These are phyloP conservation scores for Dipodomys merriami DNA, from an alignment of 2,113 vertebrate genomes.

Conservation along the genomic window DNA sequence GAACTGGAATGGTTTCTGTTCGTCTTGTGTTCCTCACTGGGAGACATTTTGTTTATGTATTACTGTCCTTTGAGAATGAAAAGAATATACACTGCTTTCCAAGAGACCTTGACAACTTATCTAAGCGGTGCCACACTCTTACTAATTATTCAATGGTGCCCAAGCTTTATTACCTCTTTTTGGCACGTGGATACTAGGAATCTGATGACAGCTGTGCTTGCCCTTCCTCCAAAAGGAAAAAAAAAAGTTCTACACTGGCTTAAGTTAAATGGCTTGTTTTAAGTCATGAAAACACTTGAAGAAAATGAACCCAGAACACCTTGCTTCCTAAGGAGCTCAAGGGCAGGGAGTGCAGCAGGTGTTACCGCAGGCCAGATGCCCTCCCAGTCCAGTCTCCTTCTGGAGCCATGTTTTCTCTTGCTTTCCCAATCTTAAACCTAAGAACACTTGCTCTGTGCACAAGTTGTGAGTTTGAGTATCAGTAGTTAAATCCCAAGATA, in stretches of 20 bases:
- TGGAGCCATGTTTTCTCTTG: not conserved
- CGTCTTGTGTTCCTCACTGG: not conserved
- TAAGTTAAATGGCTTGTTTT: not conserved
- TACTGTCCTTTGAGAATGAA: slow-evolving; percentile 40
- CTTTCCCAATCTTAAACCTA: not conserved
- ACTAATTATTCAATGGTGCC: not conserved
- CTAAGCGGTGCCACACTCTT: not conserved
- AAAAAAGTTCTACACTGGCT: not conserved
- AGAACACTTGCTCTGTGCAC: not conserved
- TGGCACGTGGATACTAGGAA: not conserved
- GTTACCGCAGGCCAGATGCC: not conserved
- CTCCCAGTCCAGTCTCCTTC: not conserved
- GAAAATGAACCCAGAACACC: not conserved
- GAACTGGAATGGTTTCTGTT: not conserved
- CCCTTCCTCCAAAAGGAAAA: not conserved
- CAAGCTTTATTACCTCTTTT: not conserved
- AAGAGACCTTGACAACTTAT: not conserved
- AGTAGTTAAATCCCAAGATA: slow-evolving; percentile 47
- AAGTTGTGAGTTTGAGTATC: slow-evolving; percentile 36
- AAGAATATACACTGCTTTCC: not conserved
- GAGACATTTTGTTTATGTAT: not conserved
- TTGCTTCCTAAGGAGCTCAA: not conserved
- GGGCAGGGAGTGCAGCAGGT: not conserved
- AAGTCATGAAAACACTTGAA: not conserved
- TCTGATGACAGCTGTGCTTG: not conserved